These are phyloP conservation scores for Martes flavigula DNA, from an alignment of 2,797 vertebrate species.

Conservation along the genomic window DNA sequence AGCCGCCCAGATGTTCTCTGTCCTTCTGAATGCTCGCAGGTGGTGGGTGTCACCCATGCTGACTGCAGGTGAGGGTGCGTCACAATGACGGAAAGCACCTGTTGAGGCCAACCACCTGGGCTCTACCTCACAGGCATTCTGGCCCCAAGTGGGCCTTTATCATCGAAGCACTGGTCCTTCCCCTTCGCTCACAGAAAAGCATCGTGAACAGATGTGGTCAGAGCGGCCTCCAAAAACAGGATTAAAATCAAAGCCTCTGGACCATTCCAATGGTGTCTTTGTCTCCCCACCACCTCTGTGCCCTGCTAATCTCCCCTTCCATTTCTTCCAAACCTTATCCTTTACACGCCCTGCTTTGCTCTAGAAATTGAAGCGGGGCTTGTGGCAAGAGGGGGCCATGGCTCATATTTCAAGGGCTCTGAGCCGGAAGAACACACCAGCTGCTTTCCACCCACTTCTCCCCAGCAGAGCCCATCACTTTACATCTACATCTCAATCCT, in stretches of 20 bases:
- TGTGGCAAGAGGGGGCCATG: neutral
- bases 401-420: neutral
- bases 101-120: neutral
- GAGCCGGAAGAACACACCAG: neutral
- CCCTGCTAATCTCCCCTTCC: neutral
- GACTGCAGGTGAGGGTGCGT: neutral
- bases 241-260: neutral
- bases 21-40: neutral
- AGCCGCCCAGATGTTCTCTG: neutral
- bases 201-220: constrained; percentile 7
- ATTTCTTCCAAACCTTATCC: neutral
- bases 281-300: neutral
- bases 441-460: neutral
- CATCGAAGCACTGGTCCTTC: constrained; percentile 60
- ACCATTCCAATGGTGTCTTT: neutral
- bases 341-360: neutral
- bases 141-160: constrained; percentile 70
- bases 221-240: neutral
- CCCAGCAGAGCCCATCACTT: neutral
- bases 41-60: neutral
- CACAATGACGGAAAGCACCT: constrained; percentile 6
- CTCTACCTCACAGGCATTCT: constrained; percentile 55
- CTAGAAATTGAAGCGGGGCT: neutral
- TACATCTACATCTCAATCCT: neutral
- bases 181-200: neutral